These are phyloP conservation scores for Phytoseiulus persimilis DNA, from an alignment of 2,888 invertebrate genomes.

Conservation along the genomic window DNA sequence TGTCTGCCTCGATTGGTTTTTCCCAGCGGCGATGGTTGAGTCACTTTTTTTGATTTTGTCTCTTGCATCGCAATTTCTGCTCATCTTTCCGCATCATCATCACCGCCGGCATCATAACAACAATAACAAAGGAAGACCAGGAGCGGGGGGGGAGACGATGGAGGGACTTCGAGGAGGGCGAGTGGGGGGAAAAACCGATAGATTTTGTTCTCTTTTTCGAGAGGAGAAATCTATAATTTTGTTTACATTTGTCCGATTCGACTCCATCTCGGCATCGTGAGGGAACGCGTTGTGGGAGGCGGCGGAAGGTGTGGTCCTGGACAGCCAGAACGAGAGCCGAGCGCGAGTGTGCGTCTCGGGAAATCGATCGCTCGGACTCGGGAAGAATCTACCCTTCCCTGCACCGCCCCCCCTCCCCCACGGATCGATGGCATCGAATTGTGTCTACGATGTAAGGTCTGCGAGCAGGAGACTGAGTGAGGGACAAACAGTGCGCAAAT, in stretches of 20 bases:
- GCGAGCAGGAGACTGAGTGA: not conserved
- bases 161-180: not conserved
- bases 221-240: constrained; percentile 35
- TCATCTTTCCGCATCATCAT: not conserved
- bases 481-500: not conserved
- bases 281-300: not conserved
- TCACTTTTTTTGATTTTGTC: not conserved
- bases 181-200: not conserved
- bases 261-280: not conserved
- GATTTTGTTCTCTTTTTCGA: not conserved
- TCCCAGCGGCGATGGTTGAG: not conserved
- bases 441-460: not conserved
- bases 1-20: not conserved
- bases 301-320: not conserved
- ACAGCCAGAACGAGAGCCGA: not conserved
- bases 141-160: not conserved
- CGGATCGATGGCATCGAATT: not conserved
- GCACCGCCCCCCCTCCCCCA: not conserved
- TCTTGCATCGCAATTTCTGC: not conserved
- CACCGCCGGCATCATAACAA: not conserved
- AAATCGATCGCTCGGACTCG: not conserved
- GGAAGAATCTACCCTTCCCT: not conserved
- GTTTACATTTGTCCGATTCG: constrained; percentile 9
- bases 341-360: not conserved
- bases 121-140: not conserved